Evolutionary conservation across 2,888 invertebrate species (phyloP).

Genomic region (Oscheius sp.): DNA sequence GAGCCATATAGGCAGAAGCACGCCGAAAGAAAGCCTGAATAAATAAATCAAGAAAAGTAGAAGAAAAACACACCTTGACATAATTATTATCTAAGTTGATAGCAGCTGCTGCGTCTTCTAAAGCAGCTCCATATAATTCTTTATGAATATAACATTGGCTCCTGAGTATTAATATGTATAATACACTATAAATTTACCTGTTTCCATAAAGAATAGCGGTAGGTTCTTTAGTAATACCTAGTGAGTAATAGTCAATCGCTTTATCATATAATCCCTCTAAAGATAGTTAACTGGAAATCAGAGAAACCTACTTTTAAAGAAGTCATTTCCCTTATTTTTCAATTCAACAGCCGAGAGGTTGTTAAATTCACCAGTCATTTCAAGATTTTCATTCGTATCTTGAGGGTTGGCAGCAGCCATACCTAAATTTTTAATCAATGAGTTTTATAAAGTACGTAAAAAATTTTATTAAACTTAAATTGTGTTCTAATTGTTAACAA

Average conservation of each 20-base stretch:
- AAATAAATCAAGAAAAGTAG: conserved; percentile 33
- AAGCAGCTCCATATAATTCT: conserved; percentile 93
- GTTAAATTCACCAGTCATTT: no score
- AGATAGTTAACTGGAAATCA: conserved; percentile 61
- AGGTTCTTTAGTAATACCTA: conserved; percentile 87
- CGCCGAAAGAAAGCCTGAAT: conserved; percentile 87
- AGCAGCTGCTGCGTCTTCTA: conserved; percentile 88
- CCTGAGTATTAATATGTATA: neutral
- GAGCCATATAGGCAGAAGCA: conserved; percentile 94
- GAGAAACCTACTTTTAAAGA: conserved; percentile 9
- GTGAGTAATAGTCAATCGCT: conserved; percentile 84
- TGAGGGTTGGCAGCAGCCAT: no score
- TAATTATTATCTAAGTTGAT: conserved; percentile 88
- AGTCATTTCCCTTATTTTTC: conserved; percentile 7
- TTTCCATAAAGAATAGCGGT: conserved; percentile 89
- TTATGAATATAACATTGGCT: conserved; percentile 80
- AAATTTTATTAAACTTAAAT: no score
- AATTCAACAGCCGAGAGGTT: neutral
- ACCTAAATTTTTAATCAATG: no score
- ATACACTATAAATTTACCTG: conserved; percentile 39
- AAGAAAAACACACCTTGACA: conserved; percentile 78
- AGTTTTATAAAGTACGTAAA: no score
- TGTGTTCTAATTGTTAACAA: no score
- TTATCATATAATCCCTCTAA: conserved; percentile 87
- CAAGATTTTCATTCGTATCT: no score